A percentile compares a stretch with the other conserved stretches of the same genome.
These are phyloP conservation scores for Pomatorhinus ruficollis DNA, from an alignment of 2,113 vertebrate species.

Conservation along the genomic window DNA sequence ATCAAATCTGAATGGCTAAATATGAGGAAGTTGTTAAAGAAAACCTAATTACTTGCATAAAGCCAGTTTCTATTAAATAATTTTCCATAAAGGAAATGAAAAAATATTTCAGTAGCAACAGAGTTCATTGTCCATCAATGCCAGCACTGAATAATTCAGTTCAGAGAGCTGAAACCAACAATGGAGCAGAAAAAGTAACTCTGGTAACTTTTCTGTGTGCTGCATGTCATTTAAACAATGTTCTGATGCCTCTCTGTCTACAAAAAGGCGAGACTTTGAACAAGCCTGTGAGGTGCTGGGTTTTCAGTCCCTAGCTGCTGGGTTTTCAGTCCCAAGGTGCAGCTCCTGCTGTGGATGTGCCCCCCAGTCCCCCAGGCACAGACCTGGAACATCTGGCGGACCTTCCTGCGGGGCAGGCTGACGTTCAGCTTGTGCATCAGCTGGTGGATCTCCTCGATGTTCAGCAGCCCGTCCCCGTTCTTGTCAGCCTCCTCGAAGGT, in stretches of 20 bases:
- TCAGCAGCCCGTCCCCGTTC: constrained; percentile 93
- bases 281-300: not conserved
- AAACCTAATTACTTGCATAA: not conserved
- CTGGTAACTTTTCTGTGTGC: not conserved
- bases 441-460: constrained; percentile 96
- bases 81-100: not conserved
- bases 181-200: not conserved
- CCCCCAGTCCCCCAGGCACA: not conserved
- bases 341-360: not conserved
- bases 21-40: not conserved
- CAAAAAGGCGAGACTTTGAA: not conserved
- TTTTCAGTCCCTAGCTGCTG: not conserved
- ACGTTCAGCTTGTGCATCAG: constrained; percentile 97
- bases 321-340: not conserved
- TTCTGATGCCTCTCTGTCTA: not conserved
- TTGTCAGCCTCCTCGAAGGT: constrained; percentile 97
- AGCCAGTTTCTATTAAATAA: not conserved
- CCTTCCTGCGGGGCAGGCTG: constrained; percentile 94
- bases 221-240: not conserved
- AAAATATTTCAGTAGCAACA: not conserved
- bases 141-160: not conserved
- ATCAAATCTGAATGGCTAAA: not conserved
- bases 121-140: not conserved
- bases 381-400: constrained; percentile 99
- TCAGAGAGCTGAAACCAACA: not conserved